A percentile compares a stretch with the other conserved stretches of the same genome.
Conservation (phyloP, 2,113 vertebrate species). For the Salvelinus alpinus region DNA sequence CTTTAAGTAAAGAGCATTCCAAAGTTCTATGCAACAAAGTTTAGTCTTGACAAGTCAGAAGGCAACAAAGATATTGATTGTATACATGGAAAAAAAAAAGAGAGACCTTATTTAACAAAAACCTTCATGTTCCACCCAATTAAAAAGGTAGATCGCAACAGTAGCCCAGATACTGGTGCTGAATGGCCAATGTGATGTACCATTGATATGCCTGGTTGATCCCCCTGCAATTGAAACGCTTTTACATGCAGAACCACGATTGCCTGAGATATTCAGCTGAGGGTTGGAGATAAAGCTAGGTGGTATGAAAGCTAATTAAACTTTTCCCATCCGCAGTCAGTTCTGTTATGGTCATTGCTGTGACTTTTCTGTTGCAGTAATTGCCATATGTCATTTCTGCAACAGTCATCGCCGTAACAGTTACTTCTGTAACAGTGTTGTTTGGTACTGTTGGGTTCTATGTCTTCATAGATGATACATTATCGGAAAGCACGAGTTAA, state of each 20-base stretch:
- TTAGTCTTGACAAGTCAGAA: conserved; percentile 1
- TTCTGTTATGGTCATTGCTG: not conserved
- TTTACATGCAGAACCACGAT: conserved; percentile 14
- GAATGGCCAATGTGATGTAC: conserved; percentile 47
- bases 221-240: conserved; percentile 39
- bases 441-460: not conserved
- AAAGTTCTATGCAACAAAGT: not conserved
- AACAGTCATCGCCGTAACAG: not conserved
- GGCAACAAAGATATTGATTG: conserved; percentile 50
- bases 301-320: too few species aligned
- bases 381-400: too few species aligned
- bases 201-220: conserved; percentile 51
- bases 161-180: conserved; percentile 11
- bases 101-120: conserved; percentile 41
- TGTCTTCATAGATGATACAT: not conserved
- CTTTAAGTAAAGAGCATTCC: not conserved
- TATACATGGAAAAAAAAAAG: conserved; percentile 37
- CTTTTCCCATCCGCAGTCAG: too few species aligned
- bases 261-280: conserved; percentile 14
- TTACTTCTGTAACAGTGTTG: conserved; percentile 2
- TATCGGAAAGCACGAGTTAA: conserved; percentile 17
- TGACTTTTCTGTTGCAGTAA: conserved; percentile 1
- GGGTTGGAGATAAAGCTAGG: not conserved
- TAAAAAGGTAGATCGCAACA: conserved; percentile 37
- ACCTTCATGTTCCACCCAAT: conserved; percentile 54